Evolutionary conservation across 2,797 vertebrate genomes (phyloP), one percentile per base, ranked within the genome.

Genomic region (Acrocephalus scirpaceus): DNA sequence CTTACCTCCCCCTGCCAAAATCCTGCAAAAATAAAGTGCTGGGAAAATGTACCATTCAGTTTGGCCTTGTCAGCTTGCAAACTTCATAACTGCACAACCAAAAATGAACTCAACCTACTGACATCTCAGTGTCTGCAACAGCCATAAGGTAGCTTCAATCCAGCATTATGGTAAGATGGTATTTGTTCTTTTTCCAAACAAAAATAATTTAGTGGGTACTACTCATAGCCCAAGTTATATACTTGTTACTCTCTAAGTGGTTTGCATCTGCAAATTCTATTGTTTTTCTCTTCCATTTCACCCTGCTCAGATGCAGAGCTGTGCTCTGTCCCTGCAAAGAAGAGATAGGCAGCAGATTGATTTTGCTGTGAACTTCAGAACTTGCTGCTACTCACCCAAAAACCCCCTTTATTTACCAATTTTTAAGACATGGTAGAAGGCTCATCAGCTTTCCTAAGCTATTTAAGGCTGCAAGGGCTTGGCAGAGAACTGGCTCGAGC

Each of bases 1-100:
- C 36, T 66, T 44, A 25, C 29, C 19, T 10, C 7, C 9, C 11
- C 7, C 6, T 0, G 0, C 10, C 44, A 75, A 82, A 56, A 34
- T 26, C 32, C 44, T 73, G 22, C 56, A 78, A 75, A 79, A 90
- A 80, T 58, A 84, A 71, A 69, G 50, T n/a, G 5, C 36, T 75
- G n/a, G 10, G 36, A 48, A 80, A 74, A 78, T 13, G 40, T 30
- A 72, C 25, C 23, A 20, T 56, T 86, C 34, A n/a, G 8, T 82
- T 67, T 61, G 76, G 58, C 42, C 47, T 29, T 70, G 61, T 40
- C 71, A 85, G 62, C 69, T 60, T 77, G 64, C 61, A 86, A 62
- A 84, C 29, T 27, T 81, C 4, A 1, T 20, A 85, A 69, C 34
- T 80, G 72, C 60, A 77, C 34, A 78, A 64, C 42, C 79, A 84